Percentiles rank a stretch among this genome's conserved stretches.
Evolutionary conservation across 2,797 vertebrate genomes (phyloP).

Genomic region (Cheirogaleus major): DNA sequence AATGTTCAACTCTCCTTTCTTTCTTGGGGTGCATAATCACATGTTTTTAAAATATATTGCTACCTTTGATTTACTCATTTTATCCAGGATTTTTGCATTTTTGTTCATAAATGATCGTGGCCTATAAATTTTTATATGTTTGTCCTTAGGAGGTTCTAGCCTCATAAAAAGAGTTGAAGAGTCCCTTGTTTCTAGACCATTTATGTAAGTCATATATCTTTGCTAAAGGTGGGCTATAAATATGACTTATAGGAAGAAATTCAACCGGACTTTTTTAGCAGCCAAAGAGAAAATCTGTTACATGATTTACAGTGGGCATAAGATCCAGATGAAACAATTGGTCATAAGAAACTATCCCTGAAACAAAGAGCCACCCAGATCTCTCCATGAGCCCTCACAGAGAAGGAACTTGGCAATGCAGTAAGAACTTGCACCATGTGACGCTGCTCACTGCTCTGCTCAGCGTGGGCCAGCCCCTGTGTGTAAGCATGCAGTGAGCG

Average conservation of each 20-base stretch:
- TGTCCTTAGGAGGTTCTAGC: not conserved
- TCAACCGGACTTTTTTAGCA: not conserved
- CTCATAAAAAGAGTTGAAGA: not conserved
- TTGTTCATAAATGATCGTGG: not conserved
- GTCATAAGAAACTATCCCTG: not conserved
- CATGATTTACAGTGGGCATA: not conserved
- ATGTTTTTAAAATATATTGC: not conserved
- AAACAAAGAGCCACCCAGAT: not conserved
- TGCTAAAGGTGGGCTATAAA: not conserved
- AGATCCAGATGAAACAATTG: not conserved
- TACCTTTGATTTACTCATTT: not conserved
- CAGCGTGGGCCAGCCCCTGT: accelerated
- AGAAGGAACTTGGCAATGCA: not conserved
- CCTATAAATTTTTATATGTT: not conserved
- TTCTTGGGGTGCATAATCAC: not conserved
- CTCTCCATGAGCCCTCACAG: not conserved
- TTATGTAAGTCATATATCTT: not conserved
- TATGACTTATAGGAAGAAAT: not conserved
- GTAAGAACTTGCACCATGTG: not conserved
- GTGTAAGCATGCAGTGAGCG: accelerated
- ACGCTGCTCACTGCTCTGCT: accelerated
- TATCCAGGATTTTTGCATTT: conserved; percentile 4
- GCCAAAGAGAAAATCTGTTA: not conserved
- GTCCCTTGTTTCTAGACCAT: conserved; percentile 24
- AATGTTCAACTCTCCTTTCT: not conserved